Conservation (phyloP, 2,113 vertebrate species). For the Sprattus sprattus region DNA sequence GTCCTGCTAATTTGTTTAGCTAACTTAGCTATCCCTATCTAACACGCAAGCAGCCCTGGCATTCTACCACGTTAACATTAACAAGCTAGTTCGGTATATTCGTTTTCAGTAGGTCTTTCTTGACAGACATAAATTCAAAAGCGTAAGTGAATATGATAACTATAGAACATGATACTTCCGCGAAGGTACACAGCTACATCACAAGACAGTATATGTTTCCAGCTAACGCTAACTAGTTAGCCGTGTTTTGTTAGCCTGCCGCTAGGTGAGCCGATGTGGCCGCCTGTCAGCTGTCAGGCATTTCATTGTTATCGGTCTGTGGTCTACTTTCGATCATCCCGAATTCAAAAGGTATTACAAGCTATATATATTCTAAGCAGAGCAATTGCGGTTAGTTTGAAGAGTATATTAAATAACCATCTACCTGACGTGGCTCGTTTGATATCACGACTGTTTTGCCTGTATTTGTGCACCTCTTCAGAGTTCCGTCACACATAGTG, state of each 20-base stretch:
- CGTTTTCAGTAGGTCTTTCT: not conserved
- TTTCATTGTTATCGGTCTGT: not conserved
- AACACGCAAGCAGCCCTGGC: not conserved
- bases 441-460: conserved; percentile 2
- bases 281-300: conserved; percentile 4
- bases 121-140: not conserved
- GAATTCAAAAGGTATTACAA: not conserved
- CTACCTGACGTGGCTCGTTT: not conserved
- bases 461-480: not conserved
- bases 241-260: not conserved
- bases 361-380: not conserved
- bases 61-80: not conserved
- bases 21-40: not conserved
- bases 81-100: not conserved
- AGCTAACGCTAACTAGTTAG: not conserved
- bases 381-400: not conserved
- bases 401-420: not conserved
- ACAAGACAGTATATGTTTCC: not conserved
- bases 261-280: not conserved
- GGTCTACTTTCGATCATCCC: not conserved
- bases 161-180: not conserved
- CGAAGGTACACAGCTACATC: not conserved
- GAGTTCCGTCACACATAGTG: not conserved
- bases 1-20: conserved; percentile 1
- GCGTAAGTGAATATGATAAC: not conserved